Evolutionary conservation across 2,888 invertebrate genomes (phyloP), one percentile per base, ranked within the genome.

Genomic region (Melanchra persicariae): DNA sequence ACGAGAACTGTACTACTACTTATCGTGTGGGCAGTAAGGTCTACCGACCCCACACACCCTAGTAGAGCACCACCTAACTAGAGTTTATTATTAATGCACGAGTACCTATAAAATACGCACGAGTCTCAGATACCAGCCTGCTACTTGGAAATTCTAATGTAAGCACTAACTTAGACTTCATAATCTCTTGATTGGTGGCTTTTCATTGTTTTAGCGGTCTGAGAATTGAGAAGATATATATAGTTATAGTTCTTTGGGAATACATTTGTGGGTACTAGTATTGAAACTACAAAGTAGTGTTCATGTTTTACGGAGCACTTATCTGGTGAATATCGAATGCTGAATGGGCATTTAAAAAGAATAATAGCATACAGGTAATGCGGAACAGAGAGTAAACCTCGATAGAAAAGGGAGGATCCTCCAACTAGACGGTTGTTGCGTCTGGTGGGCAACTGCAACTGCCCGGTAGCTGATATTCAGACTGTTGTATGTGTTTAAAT

Each of bases 161-260:
- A 4, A 47, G 17, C 30, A 22, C n/a, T 47, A 47, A 24, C 17
- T 55, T 24, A n/a, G 9, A 22, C 37, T 24, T 30, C 24, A 17
- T 49, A 49, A 22, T 45, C 12, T 37, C 19, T 30, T 2, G 17
- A 55, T 40, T 70, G 60, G 54, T 71, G 71, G 61, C 30, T 40
- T 40, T 40, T n/a, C 30, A 60, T 40, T 54, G 47, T 60, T 60
- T 51, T 8, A 67, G 8, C 2, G 17, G 22, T 8, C 26, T 24
- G 12, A 4, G n/a, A 24, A 59, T 59, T 52, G 15, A 10, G 6
- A 51, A 51, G 19, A 6, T 57, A 30, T n/a, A n/a, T n/a, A n/a
- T n/a, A n/a, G n/a, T n/a, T n/a, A n/a, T n/a, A n/a, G n/a, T n/a
- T 19, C 19, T 51, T 54, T 67, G 30, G 22, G 37, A 5, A 24